Conservation (phyloP, 2,113 vertebrate species). For the Menura novaehollandiae region DNA sequence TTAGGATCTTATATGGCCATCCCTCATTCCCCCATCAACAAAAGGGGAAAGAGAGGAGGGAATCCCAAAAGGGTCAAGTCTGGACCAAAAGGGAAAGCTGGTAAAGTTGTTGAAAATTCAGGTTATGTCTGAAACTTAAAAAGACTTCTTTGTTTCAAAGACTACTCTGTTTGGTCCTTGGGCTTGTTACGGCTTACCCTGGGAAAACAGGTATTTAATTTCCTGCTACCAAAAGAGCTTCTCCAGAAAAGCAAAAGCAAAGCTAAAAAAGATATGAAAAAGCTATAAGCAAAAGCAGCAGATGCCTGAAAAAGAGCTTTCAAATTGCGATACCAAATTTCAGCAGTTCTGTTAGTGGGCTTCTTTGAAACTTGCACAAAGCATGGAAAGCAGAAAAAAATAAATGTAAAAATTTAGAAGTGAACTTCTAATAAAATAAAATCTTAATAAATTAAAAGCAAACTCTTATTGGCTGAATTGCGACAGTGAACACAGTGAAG, state of each 20-base stretch:
- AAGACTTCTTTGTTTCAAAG: neutral
- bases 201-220: neutral
- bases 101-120: neutral
- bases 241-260: neutral
- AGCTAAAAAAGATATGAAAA: neutral
- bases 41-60: fast-evolving
- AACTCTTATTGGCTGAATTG: neutral
- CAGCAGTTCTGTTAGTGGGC: neutral
- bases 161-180: neutral
- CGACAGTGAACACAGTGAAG: neutral
- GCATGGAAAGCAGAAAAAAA: neutral
- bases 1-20: neutral
- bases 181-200: neutral
- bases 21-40: neutral
- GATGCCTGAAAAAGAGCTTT: neutral
- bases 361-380: neutral
- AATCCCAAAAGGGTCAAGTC: neutral
- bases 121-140: neutral
- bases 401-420: neutral
- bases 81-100: neutral
- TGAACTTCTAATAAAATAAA: neutral
- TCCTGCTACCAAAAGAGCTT: neutral
- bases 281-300: neutral
- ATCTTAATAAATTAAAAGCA: neutral
- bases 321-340: neutral